These are phyloP conservation scores for Xylota sylvarum DNA, from an alignment of 2,888 invertebrate species.

Conservation along the genomic window DNA sequence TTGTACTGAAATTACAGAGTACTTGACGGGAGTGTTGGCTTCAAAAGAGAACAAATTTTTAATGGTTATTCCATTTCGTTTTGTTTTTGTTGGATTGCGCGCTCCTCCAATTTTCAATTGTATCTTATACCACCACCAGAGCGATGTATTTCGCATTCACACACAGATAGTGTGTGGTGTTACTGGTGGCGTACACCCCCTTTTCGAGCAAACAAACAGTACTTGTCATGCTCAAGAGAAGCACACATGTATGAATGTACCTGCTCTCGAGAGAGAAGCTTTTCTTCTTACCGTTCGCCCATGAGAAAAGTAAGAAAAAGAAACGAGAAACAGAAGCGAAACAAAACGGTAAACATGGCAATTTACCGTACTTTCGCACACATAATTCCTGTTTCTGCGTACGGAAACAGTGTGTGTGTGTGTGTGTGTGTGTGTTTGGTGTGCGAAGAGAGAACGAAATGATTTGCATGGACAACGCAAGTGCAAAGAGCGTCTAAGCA, in stretches of 20 bases:
- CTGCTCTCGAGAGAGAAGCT: constrained; percentile 35
- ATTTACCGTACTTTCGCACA: constrained; percentile 74
- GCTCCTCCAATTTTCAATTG: constrained; percentile 48
- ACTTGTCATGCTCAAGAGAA: constrained; percentile 57
- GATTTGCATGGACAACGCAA: constrained; percentile 36
- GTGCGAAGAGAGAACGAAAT: not conserved
- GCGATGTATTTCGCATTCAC: constrained; percentile 19
- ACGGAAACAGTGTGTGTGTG: not conserved
- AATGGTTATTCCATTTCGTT: too few species aligned
- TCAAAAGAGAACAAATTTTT: constrained; percentile 53
- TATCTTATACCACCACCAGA: constrained; percentile 48
- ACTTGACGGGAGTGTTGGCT: constrained; percentile 35
- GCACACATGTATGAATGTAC: not conserved
- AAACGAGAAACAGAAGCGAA: constrained; percentile 58
- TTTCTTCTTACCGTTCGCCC: constrained; percentile 33
- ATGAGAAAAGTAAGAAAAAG: not conserved
- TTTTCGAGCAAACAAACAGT: constrained; percentile 66
- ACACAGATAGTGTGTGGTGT: constrained; percentile 27
- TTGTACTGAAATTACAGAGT: constrained; percentile 80
- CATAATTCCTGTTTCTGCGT: constrained; percentile 28
- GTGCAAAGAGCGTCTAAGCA: constrained; percentile 49
- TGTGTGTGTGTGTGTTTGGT: too few species aligned
- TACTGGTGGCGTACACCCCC: constrained; percentile 46
- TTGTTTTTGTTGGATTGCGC: constrained; percentile 48
- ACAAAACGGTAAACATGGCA: constrained; percentile 74